Base-by-base conservation (phyloP, 1,140 invertebrate species). In the Ceratina japonica region DNA sequence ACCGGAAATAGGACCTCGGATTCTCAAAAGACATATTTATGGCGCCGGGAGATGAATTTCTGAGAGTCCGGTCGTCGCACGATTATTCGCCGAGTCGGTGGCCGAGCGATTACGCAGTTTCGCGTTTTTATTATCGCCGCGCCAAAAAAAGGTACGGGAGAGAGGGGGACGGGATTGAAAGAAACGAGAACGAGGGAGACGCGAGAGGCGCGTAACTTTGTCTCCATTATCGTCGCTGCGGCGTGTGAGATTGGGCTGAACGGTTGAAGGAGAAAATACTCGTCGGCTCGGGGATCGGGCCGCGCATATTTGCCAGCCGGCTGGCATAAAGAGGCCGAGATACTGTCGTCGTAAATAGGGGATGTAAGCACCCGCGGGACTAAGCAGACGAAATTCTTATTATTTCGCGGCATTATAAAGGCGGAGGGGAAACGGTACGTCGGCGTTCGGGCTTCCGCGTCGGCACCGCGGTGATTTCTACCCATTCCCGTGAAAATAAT, bases 271-370 rank as follows among this genome's bases (percentile, higher is more conserved):
- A 65, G 70, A 80, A 85, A 73, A 61, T 65, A 80, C 22, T 58
- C 62, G 56, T 24, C 24, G 76, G 27, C 71, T 80, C 44, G 83
- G 56, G 74, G 74, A 77, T 81, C 75, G 80, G 54, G 31, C 72
- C 56, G 44, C 59, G 73, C 79, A 80, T 79, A 87, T 88, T 87
- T 79, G 65, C 79, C 66, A 65, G 56, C 56, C 37, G 61, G 44
- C 44, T 64, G 78, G 20, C 66, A 82, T 84, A 86, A 88, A 86
- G 75, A 79, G 68, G 51, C 66, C 56, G 75, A 58, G 74, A 85
- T 80, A 79, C 69, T 70, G 70, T 79, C 75, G 73, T 20, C 79
- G 75, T 86, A 87, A 87, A 87, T 86, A 84, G 70, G 37, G 63
- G 58, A 70, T 86, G 61, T 72, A 75, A 78, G 69, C 71, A 72